Evolutionary conservation across 2,888 invertebrate species (phyloP), one percentile per base, ranked within the genome.

Genomic region (Drosophila kanekoi): DNA sequence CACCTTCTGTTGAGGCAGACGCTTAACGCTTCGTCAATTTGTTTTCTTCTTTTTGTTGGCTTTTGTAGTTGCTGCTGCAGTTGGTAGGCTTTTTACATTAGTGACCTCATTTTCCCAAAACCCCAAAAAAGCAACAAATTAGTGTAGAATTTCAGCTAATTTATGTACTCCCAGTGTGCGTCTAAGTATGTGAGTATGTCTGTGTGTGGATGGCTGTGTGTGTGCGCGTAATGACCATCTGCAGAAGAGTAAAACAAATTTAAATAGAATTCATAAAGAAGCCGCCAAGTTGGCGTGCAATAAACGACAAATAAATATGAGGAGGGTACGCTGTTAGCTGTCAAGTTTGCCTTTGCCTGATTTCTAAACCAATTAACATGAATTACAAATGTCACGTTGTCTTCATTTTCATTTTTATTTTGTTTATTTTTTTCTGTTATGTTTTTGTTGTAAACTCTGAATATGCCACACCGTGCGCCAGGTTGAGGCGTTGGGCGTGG

Each of bases 11-110:
- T 35, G 43, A 71, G 72, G 66, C 71, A 69, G 70, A 62, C 79
- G 69, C 89, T 84, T 88, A 85, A 88, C 83, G 88, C 88, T 82
- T 79, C 86, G 88, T 75, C 82, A 87, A 71, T 83, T 85, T 75
- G 74, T 65, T 80, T 73, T 58, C 44, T 65, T 64, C 48, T 67
- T 54, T 54, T 53, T 58, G 47, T 35, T 8, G 20, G 33, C 37
- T 47, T 38, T 63, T 56, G 38, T 16, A 41, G 23, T 47, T 63
- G 16, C 45, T 66, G 63, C 38, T 71, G 77, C 73, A 72, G 77
- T 64, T 63, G 18, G 56, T 69, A 41, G 61, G 65, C 85, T 72
- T 79, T 70, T 72, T 69, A 72, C 63, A 76, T 61, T 45, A 52
- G 56, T 85, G 82, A 79, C 82, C 82, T 61, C 72, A 79, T 81